Conservation (phyloP, 2,113 vertebrate genomes). For the Sebastes schlegelii region DNA sequence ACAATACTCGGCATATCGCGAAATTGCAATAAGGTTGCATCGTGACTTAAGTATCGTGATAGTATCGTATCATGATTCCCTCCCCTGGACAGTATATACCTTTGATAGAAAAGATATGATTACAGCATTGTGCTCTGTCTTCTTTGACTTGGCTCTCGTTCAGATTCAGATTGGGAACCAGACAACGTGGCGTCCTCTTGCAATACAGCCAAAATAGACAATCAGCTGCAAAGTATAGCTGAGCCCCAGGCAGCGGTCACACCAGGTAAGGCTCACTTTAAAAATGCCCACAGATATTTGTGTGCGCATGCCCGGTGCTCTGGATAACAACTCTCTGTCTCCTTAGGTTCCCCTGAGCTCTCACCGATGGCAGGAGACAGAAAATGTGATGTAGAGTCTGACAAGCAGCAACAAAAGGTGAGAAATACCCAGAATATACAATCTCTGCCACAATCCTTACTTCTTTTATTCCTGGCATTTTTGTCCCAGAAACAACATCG, state of each 20-base stretch:
- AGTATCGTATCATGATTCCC: too few relatives aligned
- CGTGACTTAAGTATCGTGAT: too few relatives aligned
- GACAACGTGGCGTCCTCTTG: slow-evolving; percentile 49
- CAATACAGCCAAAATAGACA: slow-evolving; percentile 48
- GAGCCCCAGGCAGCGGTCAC: slow-evolving; percentile 31
- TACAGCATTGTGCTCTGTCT: background rate
- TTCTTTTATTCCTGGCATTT: background rate
- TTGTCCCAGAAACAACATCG: background rate
- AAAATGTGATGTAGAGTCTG: slow-evolving; percentile 32
- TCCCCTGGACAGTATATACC: background rate
- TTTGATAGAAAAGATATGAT: background rate
- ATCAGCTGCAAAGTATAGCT: slow-evolving; percentile 44
- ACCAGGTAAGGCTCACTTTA: slow-evolving; percentile 49
- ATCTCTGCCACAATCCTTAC: background rate
- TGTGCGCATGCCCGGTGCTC: slow-evolving; percentile 1
- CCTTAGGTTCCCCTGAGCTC: slow-evolving; percentile 53
- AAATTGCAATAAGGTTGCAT: too few relatives aligned
- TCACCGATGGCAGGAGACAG: slow-evolving; percentile 20
- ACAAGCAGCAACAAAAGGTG: slow-evolving; percentile 68
- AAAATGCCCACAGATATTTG: background rate
- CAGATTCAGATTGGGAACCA: slow-evolving; percentile 80
- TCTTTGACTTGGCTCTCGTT: background rate
- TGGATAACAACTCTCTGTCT: slow-evolving; percentile 22
- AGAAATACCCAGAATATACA: slow-evolving; percentile 41
- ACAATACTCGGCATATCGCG: too few relatives aligned